Base-by-base conservation (phyloP, 2,888 invertebrate species). In the Pardosa pseudoannulata region DNA sequence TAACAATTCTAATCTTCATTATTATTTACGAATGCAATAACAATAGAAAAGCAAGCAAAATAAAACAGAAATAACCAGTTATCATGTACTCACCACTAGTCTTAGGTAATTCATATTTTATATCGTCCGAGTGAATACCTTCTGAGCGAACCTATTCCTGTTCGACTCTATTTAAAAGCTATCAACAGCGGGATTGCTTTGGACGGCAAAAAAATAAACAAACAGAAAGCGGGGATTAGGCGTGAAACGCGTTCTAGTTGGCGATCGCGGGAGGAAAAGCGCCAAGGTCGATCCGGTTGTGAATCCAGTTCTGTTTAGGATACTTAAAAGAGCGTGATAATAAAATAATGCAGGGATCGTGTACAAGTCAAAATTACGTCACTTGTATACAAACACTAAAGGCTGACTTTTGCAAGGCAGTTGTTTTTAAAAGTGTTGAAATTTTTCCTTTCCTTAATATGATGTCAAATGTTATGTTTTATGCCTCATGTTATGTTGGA, bases 111-210 rank as follows among this genome's bases (percentile, higher is more conserved):
- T 19, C 56, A 56, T 56, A 23, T 23, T 56, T 16, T 9, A 2
- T 46, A 23, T 56, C 56, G 16, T 16, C 56, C 23, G 23, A 19
- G 56, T n/a, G n/a, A n/a, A n/a, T 23, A 23, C 19, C 23, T 56
- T 56, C 23, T 23, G 11, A 23, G 16, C 19, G 23, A 3, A 5
- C 1, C 56, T 6, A 11, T 23, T 19, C 23, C 6, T 3, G 13
- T 56, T 23, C 56, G 23, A 19, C 56, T 56, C 56, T 56, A 56
- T 56, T 56, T 56, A 23, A 56, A 56, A 56, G 16, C 56, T 56
- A 56, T 46, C 46, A 16, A 46, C 56, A 23, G 6, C 56, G 5
- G 56, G 19, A 6, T 23, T 23, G 23, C 46, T 46, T 6, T 46
- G 56, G 9, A 36, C 23, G 23, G 23, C 56, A 16, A 19, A 19